Base-by-base conservation (phyloP, 2,113 vertebrate species). In the Chrysochloris asiatica region DNA sequence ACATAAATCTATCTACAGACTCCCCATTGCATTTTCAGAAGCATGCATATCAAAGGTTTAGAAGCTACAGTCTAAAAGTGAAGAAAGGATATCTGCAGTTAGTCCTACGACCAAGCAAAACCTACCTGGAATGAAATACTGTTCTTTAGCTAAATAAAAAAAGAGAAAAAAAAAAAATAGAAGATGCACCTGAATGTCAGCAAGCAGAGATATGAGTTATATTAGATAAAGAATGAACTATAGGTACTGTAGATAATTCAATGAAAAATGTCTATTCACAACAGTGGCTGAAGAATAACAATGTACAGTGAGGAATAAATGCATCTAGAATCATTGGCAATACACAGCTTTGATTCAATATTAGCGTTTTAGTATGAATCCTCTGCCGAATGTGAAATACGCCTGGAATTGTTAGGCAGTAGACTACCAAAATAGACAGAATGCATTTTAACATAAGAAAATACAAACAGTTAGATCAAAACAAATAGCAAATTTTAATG, bases 71-170 rank as follows among this genome's bases (percentile, higher is more conserved):
- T 96, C 94, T 54, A 36, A 95, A 95, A 83, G 85, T 61, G 92
- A 97, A 95, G 67, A 94, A 92, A 88, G 86, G 95, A 93, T 95
- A 82, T 96, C 94, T 97, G 97, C 92, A 96, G 97, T 97, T 97
- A 97, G 97, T 97, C 96, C 97, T 96, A 97, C 96, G 97, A 97
- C 97, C 97, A 65, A 97, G 96, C 94, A 97, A 97, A 98, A 98
- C 98, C 98, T 99, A 99, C 99, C 99, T 99, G 99, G 99, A 98
- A 99, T 99, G 98, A 99, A 99, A 99, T 99, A 99, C 97, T 99
- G 99, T 98, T 99, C 99, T 98, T 99, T 99, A 98, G 99, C 99
- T 99, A 99, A 98, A 98, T 98, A 97, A 98, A 98, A 98, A 98
- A 96, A 94, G 95, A 97, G 97, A 95, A 97, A 97, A 97, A 94